Evolutionary conservation across 2,888 invertebrate genomes (phyloP).

Genomic region (Nebria salina): DNA sequence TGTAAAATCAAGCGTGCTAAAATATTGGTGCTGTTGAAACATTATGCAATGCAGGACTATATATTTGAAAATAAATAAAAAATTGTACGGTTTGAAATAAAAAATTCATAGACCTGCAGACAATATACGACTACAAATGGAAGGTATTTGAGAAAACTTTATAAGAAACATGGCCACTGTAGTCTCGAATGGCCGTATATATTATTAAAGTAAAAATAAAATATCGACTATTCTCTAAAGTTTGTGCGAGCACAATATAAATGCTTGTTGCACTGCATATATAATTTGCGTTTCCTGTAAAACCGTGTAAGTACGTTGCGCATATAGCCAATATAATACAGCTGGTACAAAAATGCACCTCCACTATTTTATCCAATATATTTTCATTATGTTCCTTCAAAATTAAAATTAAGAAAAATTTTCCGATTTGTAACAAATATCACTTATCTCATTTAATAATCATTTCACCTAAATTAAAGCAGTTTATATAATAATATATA

Average conservation of each 20-base stretch:
- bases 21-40: neutral
- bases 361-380: too few species aligned
- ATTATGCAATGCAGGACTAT: neutral
- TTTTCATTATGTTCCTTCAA: too few species aligned
- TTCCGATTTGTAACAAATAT: too few species aligned
- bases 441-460: too few species aligned
- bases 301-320: neutral
- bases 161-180: conserved; percentile 7
- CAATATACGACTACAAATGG: conserved; percentile 45
- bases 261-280: conserved; percentile 35
- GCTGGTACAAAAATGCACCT: too few species aligned
- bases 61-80: conserved; percentile 26
- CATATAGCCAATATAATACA: too few species aligned
- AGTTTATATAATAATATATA: too few species aligned
- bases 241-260: conserved; percentile 16
- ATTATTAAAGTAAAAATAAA: conserved; percentile 42
- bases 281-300: conserved; percentile 28
- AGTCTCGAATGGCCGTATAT: conserved; percentile 36
- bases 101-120: conserved; percentile 38
- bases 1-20: too few species aligned
- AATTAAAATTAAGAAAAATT: too few species aligned
- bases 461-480: too few species aligned
- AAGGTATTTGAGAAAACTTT: conserved; percentile 31
- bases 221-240: conserved; percentile 22
- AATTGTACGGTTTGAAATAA: conserved; percentile 25